Evolutionary conservation across 1,140 invertebrate species (phyloP).

Genomic region (Anastrepha ludens): DNA sequence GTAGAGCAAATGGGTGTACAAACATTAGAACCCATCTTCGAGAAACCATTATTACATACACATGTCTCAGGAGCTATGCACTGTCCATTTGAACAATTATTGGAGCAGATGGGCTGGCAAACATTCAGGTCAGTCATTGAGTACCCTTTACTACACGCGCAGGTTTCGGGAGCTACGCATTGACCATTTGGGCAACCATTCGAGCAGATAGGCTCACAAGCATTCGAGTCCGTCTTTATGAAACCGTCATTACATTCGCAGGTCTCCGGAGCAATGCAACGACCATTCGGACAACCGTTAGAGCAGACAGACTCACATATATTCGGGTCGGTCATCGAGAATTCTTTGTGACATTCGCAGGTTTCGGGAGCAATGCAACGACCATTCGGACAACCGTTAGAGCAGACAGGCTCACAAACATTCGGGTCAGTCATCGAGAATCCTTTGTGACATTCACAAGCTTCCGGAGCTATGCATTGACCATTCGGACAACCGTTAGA

Average conservation of each 20-base stretch:
- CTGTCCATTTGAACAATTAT: constrained; percentile 69
- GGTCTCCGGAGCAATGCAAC: background rate
- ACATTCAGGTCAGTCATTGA: background rate
- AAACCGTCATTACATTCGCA: constrained; percentile 52
- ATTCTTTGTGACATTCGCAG: constrained; percentile 77
- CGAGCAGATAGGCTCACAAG: constrained; percentile 25
- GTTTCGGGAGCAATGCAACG: constrained; percentile 75
- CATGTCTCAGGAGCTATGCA: constrained; percentile 74
- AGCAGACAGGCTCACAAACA: background rate
- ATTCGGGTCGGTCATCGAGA: constrained; percentile 68
- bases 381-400: background rate
- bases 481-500: background rate
- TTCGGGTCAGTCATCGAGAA: background rate
- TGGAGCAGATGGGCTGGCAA: constrained; percentile 23
- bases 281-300: constrained; percentile 6
- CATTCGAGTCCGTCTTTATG: background rate
- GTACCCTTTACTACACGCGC: constrained; percentile 62
- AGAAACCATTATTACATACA: constrained; percentile 35
- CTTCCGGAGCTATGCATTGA: background rate
- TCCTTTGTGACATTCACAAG: background rate
- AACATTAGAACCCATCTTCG: background rate
- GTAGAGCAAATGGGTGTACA: constrained; percentile 34
- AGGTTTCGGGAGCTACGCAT: constrained; percentile 72
- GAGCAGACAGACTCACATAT: constrained; percentile 63
- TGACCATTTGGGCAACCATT: constrained; percentile 70